Conservation (phyloP, 2,797 vertebrate genomes). For the Sebastolobus alascanus region DNA sequence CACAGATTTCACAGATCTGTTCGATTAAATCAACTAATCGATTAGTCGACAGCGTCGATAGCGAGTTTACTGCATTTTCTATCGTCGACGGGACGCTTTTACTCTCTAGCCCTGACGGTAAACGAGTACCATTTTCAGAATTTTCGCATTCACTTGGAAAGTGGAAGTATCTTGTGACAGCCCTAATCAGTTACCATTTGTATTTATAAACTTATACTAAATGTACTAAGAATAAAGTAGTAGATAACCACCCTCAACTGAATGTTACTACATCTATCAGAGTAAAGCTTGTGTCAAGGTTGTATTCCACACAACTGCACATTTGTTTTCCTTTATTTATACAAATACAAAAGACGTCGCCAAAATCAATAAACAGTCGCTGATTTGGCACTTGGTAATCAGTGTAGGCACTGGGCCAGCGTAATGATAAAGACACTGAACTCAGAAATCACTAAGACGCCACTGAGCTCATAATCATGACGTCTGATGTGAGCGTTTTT, state of each 20-base stretch:
- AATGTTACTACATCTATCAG: not conserved
- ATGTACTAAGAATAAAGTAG: not conserved
- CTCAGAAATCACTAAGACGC: not conserved
- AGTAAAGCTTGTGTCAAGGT: not conserved
- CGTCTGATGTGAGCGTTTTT: not conserved
- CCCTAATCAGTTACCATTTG: not conserved
- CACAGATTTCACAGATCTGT: no score
- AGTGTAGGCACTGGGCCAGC: not conserved
- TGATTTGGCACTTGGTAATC: constrained; percentile 13
- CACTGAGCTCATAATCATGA: constrained; percentile 3
- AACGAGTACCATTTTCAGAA: no score
- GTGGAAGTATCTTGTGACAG: no score
- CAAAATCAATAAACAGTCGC: constrained; percentile 6
- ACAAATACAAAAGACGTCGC: not conserved
- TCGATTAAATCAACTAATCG: no score
- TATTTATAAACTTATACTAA: not conserved
- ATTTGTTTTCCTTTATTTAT: not conserved
- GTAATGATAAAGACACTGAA: constrained; percentile 7
- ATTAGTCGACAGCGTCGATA: no score
- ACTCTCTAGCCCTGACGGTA: no score
- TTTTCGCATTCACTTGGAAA: no score
- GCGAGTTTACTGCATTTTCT: no score
- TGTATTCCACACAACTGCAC: not conserved
- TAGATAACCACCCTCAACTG: not conserved
- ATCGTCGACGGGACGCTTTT: no score